Base-by-base conservation (phyloP, 2,888 invertebrate genomes). In the Myathropa florea region DNA sequence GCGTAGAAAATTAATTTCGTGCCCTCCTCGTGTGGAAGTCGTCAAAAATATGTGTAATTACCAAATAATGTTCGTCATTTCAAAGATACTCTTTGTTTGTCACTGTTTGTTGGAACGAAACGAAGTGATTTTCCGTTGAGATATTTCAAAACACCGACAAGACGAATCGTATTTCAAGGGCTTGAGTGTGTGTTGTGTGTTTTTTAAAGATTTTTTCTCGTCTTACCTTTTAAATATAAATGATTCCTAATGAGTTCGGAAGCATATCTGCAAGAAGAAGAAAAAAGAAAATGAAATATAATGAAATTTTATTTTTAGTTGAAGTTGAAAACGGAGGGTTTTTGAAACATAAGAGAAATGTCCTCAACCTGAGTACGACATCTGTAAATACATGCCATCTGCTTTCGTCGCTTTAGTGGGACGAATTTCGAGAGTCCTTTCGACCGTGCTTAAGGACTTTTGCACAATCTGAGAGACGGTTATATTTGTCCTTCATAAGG, bases 1-100 rank as follows among this genome's bases (percentile, higher is more conserved):
- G 60, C 39, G 46, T 23, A n/a, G 39, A 53, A 30, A 61, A 30
- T 61, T 61, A 46, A 53, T 30, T 53, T 10, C 30, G 28, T 65
- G 39, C 4, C 9, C 57, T 39, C 14, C 4, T 39, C 28, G 65
- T 46, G 30, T 76, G 60, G 39, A 67, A 26, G 46, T 59, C 60
- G 60, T 67, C 65, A 67, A 67, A 67, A 67, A 24, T 24, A 57
- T 18, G 10, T 30, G 28, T 67, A 67, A 46, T 67, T 67, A 46
- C 39, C 46, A 75, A 75, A 46, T 28, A 60, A 55, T 76, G 75
- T 67, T 59, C 24, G 57, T 46, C 59, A 67, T 76, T 60, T 71
- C 46, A 7, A 39, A 33, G 36, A 60, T 6, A 71, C 24, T 39
- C 39, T 30, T 36, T 55, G 23, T 65, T n/a, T 65, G 39, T 59